phyloP scores from a whole-genome alignment of 2,113 vertebrate genomes.

The Cercopithecus mona region DNA sequence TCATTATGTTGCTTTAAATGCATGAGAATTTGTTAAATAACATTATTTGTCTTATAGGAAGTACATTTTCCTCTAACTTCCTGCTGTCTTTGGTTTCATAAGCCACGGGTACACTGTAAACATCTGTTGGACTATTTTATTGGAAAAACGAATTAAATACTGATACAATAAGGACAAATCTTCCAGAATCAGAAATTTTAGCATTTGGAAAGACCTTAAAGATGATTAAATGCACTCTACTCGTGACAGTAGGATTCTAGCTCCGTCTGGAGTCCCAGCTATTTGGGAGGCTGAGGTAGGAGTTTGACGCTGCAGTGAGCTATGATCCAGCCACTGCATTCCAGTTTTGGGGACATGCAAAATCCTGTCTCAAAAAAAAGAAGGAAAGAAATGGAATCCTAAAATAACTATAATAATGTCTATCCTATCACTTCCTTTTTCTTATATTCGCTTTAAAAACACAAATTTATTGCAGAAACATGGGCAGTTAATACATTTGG shows the following conservation, averaged over 20 bases:
- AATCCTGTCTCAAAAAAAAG: no score
- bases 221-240: neutral
- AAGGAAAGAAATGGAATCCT: neutral
- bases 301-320: no score
- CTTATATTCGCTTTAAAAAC: neutral
- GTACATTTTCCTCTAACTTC: neutral
- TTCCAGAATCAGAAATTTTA: neutral
- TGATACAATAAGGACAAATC: neutral
- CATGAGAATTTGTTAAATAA: neutral
- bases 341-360: no score
- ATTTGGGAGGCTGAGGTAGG: no score
- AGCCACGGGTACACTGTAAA: neutral
- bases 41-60: neutral
- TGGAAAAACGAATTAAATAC: neutral
- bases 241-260: constrained; percentile 16
- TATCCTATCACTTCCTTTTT: neutral
- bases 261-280: no score
- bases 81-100: neutral
- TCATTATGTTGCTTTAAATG: neutral
- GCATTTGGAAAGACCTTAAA: neutral
- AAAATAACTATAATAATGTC: neutral
- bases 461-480: neutral
- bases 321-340: no score
- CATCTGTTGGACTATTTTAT: neutral
- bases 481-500: neutral